phyloP scores from a whole-genome alignment of 2,113 vertebrate species.

The Chaetops frenatus region DNA sequence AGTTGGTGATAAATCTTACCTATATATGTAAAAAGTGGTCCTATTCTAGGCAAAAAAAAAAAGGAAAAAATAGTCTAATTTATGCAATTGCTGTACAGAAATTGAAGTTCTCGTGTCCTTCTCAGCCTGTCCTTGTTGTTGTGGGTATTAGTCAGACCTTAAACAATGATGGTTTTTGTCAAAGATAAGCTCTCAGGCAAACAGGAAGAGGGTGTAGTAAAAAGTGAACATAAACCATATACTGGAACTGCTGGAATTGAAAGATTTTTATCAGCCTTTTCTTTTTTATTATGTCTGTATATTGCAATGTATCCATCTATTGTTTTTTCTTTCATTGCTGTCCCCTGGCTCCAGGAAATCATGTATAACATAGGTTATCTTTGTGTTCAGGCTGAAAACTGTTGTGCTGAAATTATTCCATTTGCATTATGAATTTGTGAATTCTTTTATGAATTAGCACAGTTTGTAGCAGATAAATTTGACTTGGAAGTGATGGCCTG shows the following conservation, averaged over 20 bases:
- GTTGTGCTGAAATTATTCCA: neutral
- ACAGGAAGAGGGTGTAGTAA: conserved; percentile 39
- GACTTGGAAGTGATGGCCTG: neutral
- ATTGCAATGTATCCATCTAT: neutral
- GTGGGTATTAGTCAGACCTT: conserved; percentile 7
- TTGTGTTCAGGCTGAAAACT: neutral
- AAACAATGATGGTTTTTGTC: conserved; percentile 37
- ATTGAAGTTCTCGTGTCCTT: neutral
- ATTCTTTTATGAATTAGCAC: neutral
- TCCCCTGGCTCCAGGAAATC: neutral
- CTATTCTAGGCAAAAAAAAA: neutral
- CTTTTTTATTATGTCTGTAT: neutral
- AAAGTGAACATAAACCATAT: conserved; percentile 9
- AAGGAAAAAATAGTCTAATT: neutral
- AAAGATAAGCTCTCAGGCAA: conserved; percentile 30
- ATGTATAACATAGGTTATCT: neutral
- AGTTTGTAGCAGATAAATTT: neutral
- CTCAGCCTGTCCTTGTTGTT: neutral
- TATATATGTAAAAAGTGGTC: neutral
- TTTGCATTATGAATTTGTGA: neutral
- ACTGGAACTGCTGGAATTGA: neutral
- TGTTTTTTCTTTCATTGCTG: neutral
- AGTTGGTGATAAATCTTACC: neutral
- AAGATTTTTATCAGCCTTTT: conserved; percentile 16
- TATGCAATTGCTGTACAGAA: neutral